These are phyloP conservation scores for Catharus fuscescens DNA, from an alignment of 2,113 vertebrate genomes.

Conservation along the genomic window DNA sequence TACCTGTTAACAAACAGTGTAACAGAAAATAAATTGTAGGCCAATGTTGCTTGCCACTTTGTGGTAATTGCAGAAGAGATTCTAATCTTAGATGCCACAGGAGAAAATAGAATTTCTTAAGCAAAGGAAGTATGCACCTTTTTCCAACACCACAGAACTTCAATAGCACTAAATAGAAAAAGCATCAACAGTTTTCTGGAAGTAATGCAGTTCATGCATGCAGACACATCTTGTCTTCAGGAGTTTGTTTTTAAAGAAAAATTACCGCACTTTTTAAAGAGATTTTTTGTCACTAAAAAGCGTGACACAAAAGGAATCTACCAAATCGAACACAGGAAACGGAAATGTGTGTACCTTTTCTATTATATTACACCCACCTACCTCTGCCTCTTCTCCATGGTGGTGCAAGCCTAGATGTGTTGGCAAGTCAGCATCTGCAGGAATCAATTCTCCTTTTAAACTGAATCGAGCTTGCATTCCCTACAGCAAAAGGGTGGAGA, in stretches of 20 bases:
- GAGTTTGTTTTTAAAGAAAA: not conserved
- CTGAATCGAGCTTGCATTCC: conserved; percentile 95
- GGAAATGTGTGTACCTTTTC: not conserved
- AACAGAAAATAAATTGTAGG: not conserved
- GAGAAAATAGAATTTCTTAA: not conserved
- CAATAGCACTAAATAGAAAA: not conserved
- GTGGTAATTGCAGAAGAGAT: not conserved
- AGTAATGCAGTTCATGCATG: not conserved
- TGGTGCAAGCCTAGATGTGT: conserved; percentile 95
- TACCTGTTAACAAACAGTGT: not conserved
- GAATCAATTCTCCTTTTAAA: conserved; percentile 88
- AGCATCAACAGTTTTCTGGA: not conserved
- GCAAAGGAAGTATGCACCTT: not conserved
- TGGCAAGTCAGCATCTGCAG: conserved; percentile 86
- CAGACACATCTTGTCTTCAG: not conserved
- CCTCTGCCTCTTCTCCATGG: conserved; percentile 97
- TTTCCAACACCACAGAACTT: not conserved
- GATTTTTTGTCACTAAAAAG: not conserved
- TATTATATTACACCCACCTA: conserved; percentile 57
- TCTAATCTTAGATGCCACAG: not conserved
- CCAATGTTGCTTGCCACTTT: not conserved
- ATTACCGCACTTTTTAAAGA: not conserved
- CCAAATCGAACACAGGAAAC: not conserved
- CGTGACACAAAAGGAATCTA: not conserved
- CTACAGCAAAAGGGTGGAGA: conserved; percentile 63